phyloP scores from a whole-genome alignment of 2,113 vertebrate species.

The Phrynocephalus versicolor region DNA sequence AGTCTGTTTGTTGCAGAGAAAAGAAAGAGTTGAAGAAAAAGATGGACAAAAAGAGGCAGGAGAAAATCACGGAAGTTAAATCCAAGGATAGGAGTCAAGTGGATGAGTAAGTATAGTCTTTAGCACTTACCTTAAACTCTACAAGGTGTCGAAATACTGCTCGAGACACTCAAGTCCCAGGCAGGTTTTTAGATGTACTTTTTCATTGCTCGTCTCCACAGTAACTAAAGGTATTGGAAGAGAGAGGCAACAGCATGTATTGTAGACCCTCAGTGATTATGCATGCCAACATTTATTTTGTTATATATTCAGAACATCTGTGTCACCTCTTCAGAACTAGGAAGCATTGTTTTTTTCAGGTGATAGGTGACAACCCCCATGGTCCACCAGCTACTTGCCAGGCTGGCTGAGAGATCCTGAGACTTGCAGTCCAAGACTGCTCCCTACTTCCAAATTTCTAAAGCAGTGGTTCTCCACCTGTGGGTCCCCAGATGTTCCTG shows the following conservation, averaged over 20 bases:
- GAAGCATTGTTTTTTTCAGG: too few relatives aligned
- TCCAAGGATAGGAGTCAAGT: conserved; percentile 94
- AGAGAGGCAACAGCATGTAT: not conserved
- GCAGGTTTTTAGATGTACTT: not conserved
- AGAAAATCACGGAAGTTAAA: conserved; percentile 94
- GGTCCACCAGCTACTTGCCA: too few relatives aligned
- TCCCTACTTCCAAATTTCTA: too few relatives aligned
- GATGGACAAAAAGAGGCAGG: conserved; percentile 97
- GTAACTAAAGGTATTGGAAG: not conserved
- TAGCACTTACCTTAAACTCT: not conserved
- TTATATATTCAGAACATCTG: not conserved
- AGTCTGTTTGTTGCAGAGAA: conserved; percentile 78
- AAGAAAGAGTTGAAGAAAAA: conserved; percentile 98
- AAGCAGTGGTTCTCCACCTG: too few relatives aligned
- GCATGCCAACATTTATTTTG: not conserved
- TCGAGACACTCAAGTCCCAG: not conserved
- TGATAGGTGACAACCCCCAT: too few relatives aligned
- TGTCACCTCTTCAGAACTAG: not conserved
- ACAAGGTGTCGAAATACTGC: not conserved
- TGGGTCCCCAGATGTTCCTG: too few relatives aligned
- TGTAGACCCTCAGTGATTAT: not conserved
- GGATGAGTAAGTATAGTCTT: conserved; percentile 86
- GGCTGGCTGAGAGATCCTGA: too few relatives aligned
- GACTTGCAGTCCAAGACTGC: too few relatives aligned
- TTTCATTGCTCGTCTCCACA: not conserved